Percentiles rank a stretch among this genome's conserved stretches.
Conservation (phyloP, 2,888 invertebrate species). For the Hyposoter didymator region DNA sequence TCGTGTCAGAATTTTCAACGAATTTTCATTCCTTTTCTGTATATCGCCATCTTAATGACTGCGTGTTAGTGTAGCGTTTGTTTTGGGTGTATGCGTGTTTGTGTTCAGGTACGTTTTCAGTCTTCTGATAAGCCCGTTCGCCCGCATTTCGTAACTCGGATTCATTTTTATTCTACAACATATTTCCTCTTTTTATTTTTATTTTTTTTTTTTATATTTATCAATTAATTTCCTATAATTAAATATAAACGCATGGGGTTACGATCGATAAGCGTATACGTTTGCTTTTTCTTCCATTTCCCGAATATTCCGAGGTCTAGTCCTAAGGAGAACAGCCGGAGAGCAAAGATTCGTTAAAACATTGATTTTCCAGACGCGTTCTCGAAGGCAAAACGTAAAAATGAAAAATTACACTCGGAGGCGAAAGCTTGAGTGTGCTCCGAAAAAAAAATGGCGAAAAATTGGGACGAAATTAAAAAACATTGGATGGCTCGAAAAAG, state of each 20-base stretch:
- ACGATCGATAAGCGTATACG: constrained; percentile 48
- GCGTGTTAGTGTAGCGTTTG: constrained; percentile 43
- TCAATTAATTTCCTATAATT: constrained; percentile 45
- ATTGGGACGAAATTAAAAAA: not conserved
- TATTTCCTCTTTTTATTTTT: constrained; percentile 22
- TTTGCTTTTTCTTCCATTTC: not conserved
- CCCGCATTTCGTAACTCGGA: constrained; percentile 19
- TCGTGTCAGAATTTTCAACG: constrained; percentile 4
- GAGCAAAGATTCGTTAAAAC: constrained; percentile 1
- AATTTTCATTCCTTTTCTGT: not conserved
- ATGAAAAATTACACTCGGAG: not conserved
- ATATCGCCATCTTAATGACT: constrained; percentile 4
- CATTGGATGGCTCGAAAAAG: constrained; percentile 58
- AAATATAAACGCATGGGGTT: constrained; percentile 41
- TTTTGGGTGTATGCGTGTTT: constrained; percentile 48
- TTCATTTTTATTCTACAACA: constrained; percentile 36
- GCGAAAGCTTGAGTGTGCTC: constrained; percentile 66
- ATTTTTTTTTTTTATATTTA: not conserved
- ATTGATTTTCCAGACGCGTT: not conserved
- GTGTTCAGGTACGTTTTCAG: constrained; percentile 81
- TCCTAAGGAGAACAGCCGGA: not conserved
- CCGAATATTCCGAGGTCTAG: constrained; percentile 33
- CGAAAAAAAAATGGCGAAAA: constrained; percentile 12
- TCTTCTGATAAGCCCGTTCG: constrained; percentile 75
- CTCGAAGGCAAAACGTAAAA: not conserved